These are phyloP conservation scores for Emmelina monodactyla DNA, from an alignment of 2,888 invertebrate genomes.

Conservation along the genomic window DNA sequence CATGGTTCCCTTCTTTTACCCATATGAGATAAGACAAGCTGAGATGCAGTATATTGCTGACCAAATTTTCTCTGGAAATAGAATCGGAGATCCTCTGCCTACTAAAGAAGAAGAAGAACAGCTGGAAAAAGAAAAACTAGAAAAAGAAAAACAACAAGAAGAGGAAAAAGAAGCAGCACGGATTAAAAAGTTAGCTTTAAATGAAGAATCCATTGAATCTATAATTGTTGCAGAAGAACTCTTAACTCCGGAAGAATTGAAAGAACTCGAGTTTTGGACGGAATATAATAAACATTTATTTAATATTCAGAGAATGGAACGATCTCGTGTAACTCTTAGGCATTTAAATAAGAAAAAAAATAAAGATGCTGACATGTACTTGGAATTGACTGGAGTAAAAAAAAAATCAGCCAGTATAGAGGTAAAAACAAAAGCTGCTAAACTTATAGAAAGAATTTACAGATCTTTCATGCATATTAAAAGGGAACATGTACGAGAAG, in stretches of 20 bases:
- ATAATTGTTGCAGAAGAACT: slow-evolving; percentile 19
- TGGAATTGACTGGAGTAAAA: slow-evolving; percentile 47
- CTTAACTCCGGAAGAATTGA: slow-evolving; percentile 32
- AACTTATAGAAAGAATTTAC: slow-evolving; percentile 36
- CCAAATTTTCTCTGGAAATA: slow-evolving; percentile 45
- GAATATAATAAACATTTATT: slow-evolving; percentile 32
- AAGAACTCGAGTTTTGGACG: slow-evolving; percentile 24
- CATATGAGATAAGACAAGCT: slow-evolving; percentile 56
- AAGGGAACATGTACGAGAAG: slow-evolving; percentile 37
- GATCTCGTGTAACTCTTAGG: slow-evolving; percentile 26
- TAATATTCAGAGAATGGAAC: slow-evolving; percentile 52
- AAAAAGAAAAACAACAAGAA: slow-evolving; percentile 27
- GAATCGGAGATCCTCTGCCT: slow-evolving; percentile 40
- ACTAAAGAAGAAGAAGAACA: slow-evolving; percentile 37
- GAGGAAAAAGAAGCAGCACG: slow-evolving; percentile 36
- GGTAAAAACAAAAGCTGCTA: slow-evolving; percentile 28
- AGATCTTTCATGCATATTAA: slow-evolving; percentile 49
- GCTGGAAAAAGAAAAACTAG: slow-evolving; percentile 30
- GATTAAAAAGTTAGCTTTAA: slow-evolving; percentile 31
- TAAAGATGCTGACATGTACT: slow-evolving; percentile 38
- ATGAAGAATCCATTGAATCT: slow-evolving; percentile 27
- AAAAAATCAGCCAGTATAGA: slow-evolving; percentile 27
- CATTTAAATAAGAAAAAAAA: slow-evolving; percentile 27
- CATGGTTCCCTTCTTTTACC: slow-evolving; percentile 69
- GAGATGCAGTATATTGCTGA: slow-evolving; percentile 56